These are phyloP conservation scores for Cydia splendana DNA, from an alignment of 1,140 invertebrate species.

Conservation along the genomic window DNA sequence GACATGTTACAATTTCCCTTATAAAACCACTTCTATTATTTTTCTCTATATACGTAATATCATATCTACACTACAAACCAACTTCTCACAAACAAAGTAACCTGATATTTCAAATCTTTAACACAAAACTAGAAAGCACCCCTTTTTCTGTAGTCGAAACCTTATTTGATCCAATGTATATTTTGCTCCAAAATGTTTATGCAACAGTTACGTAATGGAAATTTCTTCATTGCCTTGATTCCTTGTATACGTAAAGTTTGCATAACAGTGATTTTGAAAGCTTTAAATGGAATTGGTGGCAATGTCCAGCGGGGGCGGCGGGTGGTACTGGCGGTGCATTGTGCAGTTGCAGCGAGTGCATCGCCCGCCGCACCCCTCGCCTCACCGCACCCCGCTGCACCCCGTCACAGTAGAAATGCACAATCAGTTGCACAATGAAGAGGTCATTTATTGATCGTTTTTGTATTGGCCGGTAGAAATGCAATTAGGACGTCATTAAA, in stretches of 20 bases:
- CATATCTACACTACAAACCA: no score
- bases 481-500: no score
- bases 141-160: background rate
- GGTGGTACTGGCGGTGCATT: slow-evolving; percentile 49
- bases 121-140: background rate
- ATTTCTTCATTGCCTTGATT: background rate
- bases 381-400: slow-evolving; percentile 35
- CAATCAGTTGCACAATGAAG: background rate
- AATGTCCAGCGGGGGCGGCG: slow-evolving; percentile 60
- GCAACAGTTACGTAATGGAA: slow-evolving; percentile 24
- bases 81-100: no score
- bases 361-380: slow-evolving; percentile 37
- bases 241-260: slow-evolving; percentile 20
- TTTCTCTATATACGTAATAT: no score
- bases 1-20: no score
- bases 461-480: background rate
- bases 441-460: slow-evolving; percentile 1
- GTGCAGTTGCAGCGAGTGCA: slow-evolving; percentile 61
- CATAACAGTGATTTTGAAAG: slow-evolving; percentile 48
- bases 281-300: slow-evolving; percentile 59
- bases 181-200: background rate
- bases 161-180: background rate
- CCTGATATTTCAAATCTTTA: background rate
- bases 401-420: background rate
- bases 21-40: no score